Base-by-base conservation (phyloP, 2,113 vertebrate genomes). In the Oryzias curvinotus region DNA sequence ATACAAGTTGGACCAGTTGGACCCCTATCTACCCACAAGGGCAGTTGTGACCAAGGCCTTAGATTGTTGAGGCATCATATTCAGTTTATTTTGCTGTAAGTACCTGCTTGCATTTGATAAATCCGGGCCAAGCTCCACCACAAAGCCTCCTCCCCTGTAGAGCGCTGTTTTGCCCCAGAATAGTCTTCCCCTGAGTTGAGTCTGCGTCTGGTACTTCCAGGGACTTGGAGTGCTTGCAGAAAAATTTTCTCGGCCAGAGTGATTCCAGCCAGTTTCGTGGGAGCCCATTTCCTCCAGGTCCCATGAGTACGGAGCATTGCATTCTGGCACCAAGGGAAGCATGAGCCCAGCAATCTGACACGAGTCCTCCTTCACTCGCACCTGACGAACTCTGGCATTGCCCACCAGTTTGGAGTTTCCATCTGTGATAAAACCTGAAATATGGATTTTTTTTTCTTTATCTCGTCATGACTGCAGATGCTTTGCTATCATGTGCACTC, bases 371-470 rank as follows among this genome's bases (percentile, higher is more conserved):
- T 59, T 88, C 51, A 97, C 93, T 77, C 96, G 91, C 57, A 96
- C 71, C 80, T 98, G 95, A 21, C 94, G 94, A 65, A 98, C 84
- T 77, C 93, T 94, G 7, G 94, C 93, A 8, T 88, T 92, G 1
- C 95, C 95, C 41, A 98, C 90, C 50, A 96, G 84, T 77, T 94
- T 96, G 55, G 95, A 94, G 71, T 97, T 97, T 69, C 95, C 96
- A 65, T 97, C 95, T 17, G 95, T 98, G 81, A 98, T 91, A 75
- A 97, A 98, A 26, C 96, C 96, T 98, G 26, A 51, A 80, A 64
- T 7, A 75, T 1, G 61, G 16, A 0, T 45, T 56, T 52, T 12
- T 64, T 25, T 23, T 23, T 23, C 21, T 23, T 23, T 30, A 17
- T 52, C 52, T 13, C 14, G 41, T 7, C 7, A 2, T 21, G 30